Base-by-base conservation (phyloP, 2,888 invertebrate species). In the Bugula neritina region DNA sequence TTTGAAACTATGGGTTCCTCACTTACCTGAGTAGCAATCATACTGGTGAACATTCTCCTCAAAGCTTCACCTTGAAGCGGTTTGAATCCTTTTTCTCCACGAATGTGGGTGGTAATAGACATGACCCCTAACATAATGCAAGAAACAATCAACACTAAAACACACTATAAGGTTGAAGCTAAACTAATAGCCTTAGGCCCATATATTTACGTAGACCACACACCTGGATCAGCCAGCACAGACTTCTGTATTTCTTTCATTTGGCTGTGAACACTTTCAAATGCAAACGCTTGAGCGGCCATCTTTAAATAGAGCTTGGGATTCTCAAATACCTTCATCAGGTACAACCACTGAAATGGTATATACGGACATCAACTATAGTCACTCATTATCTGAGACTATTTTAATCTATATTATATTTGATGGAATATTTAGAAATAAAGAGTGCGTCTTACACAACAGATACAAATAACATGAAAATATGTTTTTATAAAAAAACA, bases 321-420 rank as follows among this genome's bases (percentile, higher is more conserved):
- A 72, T 78, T 77, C 72, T 83, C 83, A 79, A 83, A 83, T 27
- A 83, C 77, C 75, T 82, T 82, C 75, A 83, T 74, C 63, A 83
- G 76, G 72, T 80, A 83, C 74, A 82, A 74, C 83, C 83, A 83
- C 82, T 82, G 77, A 54, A 77, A 77, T 29, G 31, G 17, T 43
- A 43, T 43, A n/a, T n/a, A n/a, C n/a, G n/a, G n/a, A n/a, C n/a
- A n/a, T n/a, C n/a, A n/a, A n/a, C n/a, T n/a, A n/a, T n/a, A n/a
- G n/a, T n/a, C n/a, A n/a, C n/a, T n/a, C n/a, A n/a, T n/a, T n/a
- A n/a, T n/a, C n/a, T n/a, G n/a, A n/a, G n/a, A n/a, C n/a, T n/a
- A n/a, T n/a, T n/a, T n/a, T n/a, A n/a, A n/a, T n/a, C n/a, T n/a
- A n/a, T n/a, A n/a, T n/a, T n/a, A n/a, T n/a, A n/a, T n/a, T n/a